phyloP scores from a whole-genome alignment of 2,797 vertebrate species.

The Propithecus perrieri region DNA sequence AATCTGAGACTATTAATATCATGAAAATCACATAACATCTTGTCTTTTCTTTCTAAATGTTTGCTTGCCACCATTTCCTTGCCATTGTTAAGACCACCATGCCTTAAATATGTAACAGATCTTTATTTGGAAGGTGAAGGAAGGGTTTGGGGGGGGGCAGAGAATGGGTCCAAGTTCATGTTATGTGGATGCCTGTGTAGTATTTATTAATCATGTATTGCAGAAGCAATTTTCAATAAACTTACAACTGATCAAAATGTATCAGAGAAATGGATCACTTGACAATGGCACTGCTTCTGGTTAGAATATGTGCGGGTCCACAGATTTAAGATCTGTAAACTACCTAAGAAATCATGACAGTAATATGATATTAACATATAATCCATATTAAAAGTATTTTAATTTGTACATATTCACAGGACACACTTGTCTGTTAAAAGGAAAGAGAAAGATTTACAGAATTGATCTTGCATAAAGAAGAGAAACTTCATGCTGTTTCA shows the following conservation, averaged over 20 bases:
- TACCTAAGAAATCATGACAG: slow-evolving; percentile 92
- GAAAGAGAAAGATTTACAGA: slow-evolving; percentile 21
- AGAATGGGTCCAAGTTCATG: not conserved
- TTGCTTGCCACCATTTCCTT: slow-evolving; percentile 21
- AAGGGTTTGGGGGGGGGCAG: not conserved
- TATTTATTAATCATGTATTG: slow-evolving; percentile 94
- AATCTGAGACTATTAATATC: slow-evolving; percentile 9
- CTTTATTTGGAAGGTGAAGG: not conserved
- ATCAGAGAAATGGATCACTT: slow-evolving; percentile 91
- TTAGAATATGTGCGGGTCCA: slow-evolving; percentile 92
- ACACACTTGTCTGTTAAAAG: not conserved
- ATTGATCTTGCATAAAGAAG: slow-evolving; percentile 7
- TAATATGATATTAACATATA: slow-evolving; percentile 80
- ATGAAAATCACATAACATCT: not conserved
- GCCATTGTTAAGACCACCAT: not conserved
- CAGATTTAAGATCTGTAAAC: slow-evolving; percentile 90
- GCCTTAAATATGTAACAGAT: slow-evolving; percentile 18
- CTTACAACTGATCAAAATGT: slow-evolving; percentile 89
- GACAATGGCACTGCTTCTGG: slow-evolving; percentile 93
- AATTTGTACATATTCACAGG: slow-evolving; percentile 36
- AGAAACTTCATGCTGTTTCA: slow-evolving; percentile 27
- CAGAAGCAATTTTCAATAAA: slow-evolving; percentile 90
- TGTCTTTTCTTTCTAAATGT: not conserved
- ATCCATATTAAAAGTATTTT: not conserved
- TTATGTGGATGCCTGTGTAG: slow-evolving; percentile 83